Base-by-base conservation (phyloP, 92 coral and sea anemone species). In the Chrysogorgia sp. region DNA sequence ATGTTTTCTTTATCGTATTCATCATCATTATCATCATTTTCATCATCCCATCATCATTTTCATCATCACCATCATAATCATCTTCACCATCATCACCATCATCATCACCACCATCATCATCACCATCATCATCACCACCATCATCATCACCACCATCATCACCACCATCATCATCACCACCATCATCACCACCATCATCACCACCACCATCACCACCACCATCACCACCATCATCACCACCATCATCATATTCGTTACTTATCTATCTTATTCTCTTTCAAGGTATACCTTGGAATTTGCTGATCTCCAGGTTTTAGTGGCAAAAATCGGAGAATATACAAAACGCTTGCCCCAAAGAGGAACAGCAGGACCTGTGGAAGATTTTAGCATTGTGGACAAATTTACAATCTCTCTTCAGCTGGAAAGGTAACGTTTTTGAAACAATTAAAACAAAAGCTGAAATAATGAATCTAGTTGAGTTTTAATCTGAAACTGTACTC, bases 261-360 rank as follows among this genome's bases (percentile, higher is more conserved):
- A n/a, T n/a, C n/a, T n/a, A n/a, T n/a, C n/a, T 12, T 37, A 37
- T 37, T 37, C 53, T 6, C 15, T 6, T 15, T 12, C n/a, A 12
- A 92, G 99, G 72, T 96, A 96, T 69, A 85, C 89, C 10, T 70
- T 96, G 75, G 89, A 89, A 26, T 79, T 96, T 63, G 88, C 99
- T 24, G 99, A 96, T 57, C 88, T 91, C 43, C 97, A 96, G 68
- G 89, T 91, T 90, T 86, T 93, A 33, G 94, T 96, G 17, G 90
- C 97, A 59, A 88, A 76, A 52, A 93, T 88, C 17, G 96, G 90
- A 32, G 88, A 87, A 32, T 88, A 93, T 83, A 78, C 83, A 72
- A 91, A 96, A 19, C 86, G 80, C 8, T 68, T 26, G 34, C 7
- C 29, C 1, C 37, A 48, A 22, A 56, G 23, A 21, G 50, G 34